These are phyloP conservation scores for Cheilosia impressa DNA, from an alignment of 2,888 invertebrate genomes.

Conservation along the genomic window DNA sequence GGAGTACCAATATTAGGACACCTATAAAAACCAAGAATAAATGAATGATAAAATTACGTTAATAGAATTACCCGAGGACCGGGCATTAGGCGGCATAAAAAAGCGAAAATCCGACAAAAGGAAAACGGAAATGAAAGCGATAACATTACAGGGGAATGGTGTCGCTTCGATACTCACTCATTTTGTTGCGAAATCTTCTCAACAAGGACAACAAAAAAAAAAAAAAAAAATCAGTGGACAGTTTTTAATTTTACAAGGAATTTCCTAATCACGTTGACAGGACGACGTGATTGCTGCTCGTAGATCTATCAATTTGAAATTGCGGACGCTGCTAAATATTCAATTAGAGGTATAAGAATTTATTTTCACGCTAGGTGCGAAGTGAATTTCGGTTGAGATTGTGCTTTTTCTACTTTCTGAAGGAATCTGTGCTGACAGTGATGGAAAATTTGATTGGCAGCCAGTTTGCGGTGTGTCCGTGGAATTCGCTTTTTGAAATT, in stretches of 20 bases:
- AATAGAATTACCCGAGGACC: conserved; percentile 64
- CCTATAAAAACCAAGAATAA: conserved; percentile 77
- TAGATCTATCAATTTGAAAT: conserved; percentile 57
- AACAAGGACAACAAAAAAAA: neutral
- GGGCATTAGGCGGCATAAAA: neutral
- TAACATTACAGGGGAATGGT: conserved; percentile 56
- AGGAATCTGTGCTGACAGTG: conserved; percentile 8
- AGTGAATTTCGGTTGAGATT: conserved; percentile 4
- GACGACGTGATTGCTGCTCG: conserved; percentile 43
- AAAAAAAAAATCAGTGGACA: neutral
- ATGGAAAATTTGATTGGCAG: conserved; percentile 14
- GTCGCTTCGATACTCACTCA: neutral
- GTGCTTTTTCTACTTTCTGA: neutral
- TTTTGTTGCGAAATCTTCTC: conserved; percentile 52
- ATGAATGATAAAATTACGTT: conserved; percentile 68
- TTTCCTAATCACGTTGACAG: conserved; percentile 54
- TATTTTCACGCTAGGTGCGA: neutral
- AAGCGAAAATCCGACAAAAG: neutral
- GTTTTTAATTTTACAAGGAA: conserved; percentile 44
- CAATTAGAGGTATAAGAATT: conserved; percentile 9
- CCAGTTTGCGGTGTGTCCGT: neutral
- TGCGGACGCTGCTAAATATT: conserved; percentile 47
- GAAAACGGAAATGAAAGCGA: conserved; percentile 42
- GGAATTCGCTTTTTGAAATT: neutral
- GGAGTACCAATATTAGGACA: conserved; percentile 89